Percentiles rank a stretch among this genome's conserved stretches.
These are phyloP conservation scores for Druon quercuslanigerum DNA, from an alignment of 1,140 invertebrate genomes.

Conservation along the genomic window DNA sequence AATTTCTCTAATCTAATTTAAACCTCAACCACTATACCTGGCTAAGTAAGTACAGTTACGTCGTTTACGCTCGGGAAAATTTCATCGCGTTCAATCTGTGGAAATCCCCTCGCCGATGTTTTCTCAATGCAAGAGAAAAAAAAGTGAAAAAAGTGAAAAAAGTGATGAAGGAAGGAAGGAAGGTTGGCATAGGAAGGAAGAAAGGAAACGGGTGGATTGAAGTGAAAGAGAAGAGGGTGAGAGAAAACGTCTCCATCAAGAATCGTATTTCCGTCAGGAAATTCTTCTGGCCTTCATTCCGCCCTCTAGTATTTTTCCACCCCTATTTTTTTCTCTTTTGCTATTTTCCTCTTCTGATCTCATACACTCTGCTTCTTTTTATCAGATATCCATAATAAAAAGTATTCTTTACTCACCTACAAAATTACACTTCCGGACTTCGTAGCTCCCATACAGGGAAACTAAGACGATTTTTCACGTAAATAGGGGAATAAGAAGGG, in stretches of 20 bases:
- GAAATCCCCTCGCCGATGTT: neutral
- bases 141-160: too few relatives aligned
- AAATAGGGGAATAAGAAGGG: too few relatives aligned
- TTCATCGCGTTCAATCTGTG: neutral
- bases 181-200: constrained; percentile 40
- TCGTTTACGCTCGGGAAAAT: neutral
- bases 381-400: too few relatives aligned
- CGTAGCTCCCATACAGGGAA: too few relatives aligned
- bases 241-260: constrained; percentile 62
- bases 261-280: constrained; percentile 66
- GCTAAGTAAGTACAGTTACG: constrained; percentile 24
- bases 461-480: too few relatives aligned
- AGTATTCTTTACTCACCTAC: too few relatives aligned
- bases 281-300: constrained; percentile 32
- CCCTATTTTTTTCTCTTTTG: neutral
- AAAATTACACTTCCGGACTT: too few relatives aligned
- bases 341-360: constrained; percentile 34
- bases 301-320: constrained; percentile 28
- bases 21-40: neutral
- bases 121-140: too few relatives aligned
- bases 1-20: too few relatives aligned
- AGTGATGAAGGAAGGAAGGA: neutral
- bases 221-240: constrained; percentile 38
- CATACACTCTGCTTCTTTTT: neutral
- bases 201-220: constrained; percentile 37